Base-by-base conservation (phyloP, 2,113 vertebrate genomes). In the Limnothrissa miodon region DNA sequence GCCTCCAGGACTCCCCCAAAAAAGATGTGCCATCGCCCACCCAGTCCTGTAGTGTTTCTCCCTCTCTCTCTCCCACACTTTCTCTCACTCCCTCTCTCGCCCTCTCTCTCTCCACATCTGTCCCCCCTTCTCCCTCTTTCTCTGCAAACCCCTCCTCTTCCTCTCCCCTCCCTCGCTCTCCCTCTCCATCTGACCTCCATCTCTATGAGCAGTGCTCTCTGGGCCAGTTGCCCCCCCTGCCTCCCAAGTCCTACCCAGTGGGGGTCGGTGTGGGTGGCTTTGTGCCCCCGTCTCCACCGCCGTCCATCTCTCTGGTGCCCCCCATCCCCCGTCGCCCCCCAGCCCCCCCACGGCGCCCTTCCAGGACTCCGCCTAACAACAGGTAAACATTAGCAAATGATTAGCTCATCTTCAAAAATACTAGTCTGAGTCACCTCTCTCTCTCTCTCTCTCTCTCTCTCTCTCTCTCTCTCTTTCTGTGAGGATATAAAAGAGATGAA, bases 201-300 rank as follows among this genome's bases (percentile, higher is more conserved):
- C 86, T 86, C 0, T 86, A 85, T 33, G 89, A 90, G 19, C 87
- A 87, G 79, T 84, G 83, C 81, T 86, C 62, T 13, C 89, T 21
- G 29, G 85, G 82, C 33, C 80, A 7, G 44, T 83, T 90, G 83
- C 94, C 93, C 53, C 96, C 90, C 0, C 91, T 95, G 89, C 91
- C 97, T 1, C 91, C 94, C 86, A 94, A 98, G 90, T 86, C 90
- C 6, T 90, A 93, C 44, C 83, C 89, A 11, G 17, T 89, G 70
- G 94, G 94, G 42, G 42, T 42, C 2, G 42, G 42, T 42, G 42
- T 6, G 42, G 42, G 42, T 42, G 42, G 42, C 2, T n/a, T n/a
- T n/a, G n/a, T n/a, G n/a, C n/a, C n/a, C n/a, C n/a, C n/a, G n/a
- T n/a, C n/a, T 19, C 45, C 17, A 0, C 91, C 56, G 23, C 87